phyloP scores from a whole-genome alignment of 2,888 invertebrate species.

The Ochropleura leucogaster region DNA sequence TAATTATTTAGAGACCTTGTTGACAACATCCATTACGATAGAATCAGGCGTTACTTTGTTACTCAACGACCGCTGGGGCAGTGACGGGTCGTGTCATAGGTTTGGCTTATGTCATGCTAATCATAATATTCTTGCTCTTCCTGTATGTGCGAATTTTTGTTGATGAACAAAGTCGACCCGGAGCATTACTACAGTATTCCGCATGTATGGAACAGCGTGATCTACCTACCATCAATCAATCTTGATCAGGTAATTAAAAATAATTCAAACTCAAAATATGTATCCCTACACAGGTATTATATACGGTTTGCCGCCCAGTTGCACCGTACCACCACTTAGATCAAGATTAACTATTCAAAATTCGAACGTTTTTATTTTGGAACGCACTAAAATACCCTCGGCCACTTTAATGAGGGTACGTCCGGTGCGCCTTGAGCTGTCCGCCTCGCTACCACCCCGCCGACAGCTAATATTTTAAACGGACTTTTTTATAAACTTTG shows the following conservation, averaged over 20 bases:
- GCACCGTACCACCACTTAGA: background rate
- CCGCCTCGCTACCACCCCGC: background rate
- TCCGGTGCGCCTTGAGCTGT: constrained; percentile 6
- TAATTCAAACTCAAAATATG: background rate
- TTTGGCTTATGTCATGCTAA: too few species aligned
- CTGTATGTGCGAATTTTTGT: background rate
- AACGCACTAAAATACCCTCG: background rate
- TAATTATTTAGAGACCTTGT: too few species aligned
- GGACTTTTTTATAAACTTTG: background rate
- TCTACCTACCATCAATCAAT: background rate
- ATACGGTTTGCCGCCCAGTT: background rate
- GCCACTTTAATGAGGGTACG: background rate
- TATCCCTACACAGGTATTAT: background rate
- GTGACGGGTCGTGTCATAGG: too few species aligned
- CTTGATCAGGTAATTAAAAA: background rate
- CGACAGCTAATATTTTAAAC: constrained; percentile 1
- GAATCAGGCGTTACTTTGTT: too few species aligned
- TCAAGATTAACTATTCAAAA: background rate
- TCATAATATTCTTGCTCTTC: too few species aligned
- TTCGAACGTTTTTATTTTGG: background rate
- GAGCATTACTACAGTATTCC: background rate
- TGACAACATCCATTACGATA: too few species aligned
- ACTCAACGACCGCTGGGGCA: too few species aligned
- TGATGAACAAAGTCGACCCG: background rate
- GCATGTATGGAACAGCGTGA: background rate